Evolutionary conservation across 2,888 invertebrate species (phyloP).

Genomic region (Erebia epiphron): DNA sequence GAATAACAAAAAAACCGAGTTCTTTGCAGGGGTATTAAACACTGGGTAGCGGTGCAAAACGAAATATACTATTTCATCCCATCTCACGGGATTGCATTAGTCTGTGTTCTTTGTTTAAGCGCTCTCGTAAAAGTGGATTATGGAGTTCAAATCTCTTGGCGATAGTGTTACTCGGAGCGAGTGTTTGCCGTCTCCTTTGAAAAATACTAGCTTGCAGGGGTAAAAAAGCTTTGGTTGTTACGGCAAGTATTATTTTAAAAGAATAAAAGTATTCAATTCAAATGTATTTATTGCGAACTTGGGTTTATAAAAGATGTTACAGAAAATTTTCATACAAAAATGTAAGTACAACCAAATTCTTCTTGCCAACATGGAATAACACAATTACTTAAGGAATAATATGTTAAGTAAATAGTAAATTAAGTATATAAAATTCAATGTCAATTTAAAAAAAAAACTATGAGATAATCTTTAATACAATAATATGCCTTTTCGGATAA

Average conservation of each 20-base stretch:
- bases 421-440: too few relatives aligned
- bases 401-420: too few relatives aligned
- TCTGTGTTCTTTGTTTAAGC: conserved; percentile 17
- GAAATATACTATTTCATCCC: conserved; percentile 3
- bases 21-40: conserved; percentile 13
- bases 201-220: background rate
- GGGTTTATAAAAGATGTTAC: too few relatives aligned
- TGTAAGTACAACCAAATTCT: too few relatives aligned
- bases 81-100: conserved; percentile 11
- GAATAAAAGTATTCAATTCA: too few relatives aligned
- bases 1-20: background rate
- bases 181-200: conserved; percentile 5
- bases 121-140: conserved; percentile 15
- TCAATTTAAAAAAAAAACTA: too few relatives aligned
- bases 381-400: too few relatives aligned
- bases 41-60: background rate
- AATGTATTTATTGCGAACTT: too few relatives aligned
- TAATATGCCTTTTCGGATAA: too few relatives aligned
- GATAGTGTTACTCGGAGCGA: conserved; percentile 8
- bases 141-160: conserved; percentile 21
- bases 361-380: too few relatives aligned
- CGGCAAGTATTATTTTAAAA: background rate
- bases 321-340: too few relatives aligned
- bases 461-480: too few relatives aligned
- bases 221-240: background rate